Base-by-base conservation (phyloP, 2,888 invertebrate species). In the Oscheius sp. region DNA sequence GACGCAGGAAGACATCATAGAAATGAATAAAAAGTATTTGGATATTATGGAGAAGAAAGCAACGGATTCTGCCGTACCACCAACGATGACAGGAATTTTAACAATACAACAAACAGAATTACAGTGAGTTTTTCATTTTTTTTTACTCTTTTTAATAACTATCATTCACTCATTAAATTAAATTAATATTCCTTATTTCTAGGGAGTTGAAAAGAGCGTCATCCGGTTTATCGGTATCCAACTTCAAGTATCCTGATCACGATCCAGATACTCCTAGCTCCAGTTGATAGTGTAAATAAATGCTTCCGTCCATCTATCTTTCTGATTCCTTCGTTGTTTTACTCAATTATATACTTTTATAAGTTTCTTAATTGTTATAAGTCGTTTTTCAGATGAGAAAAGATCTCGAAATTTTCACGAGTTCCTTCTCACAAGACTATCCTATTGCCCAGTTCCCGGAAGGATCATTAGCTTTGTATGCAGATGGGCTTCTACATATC, bases 311-410 rank as follows among this genome's bases (percentile, higher is more conserved):
- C 9, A 44, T 36, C 44, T 22, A 41, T 41, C 20, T 41, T 59
- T 24, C 14, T 24, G 28, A 28, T 44, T 2, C 9, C 14, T n/a
- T 41, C 26, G 44, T 17, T 38, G 17, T 20, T 2, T 32, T 30
- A 32, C 24, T 2, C 30, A 49, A 12, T 30, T 12, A 32, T n/a
- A 54, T 12, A 33, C 33, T 32, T 54, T 54, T 20, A 17, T 33
- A 32, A 33, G 1, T 20, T n/a, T 17, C 14, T 51, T 51, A 30
- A 24, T 22, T 20, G 12, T 2, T 26, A 26, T 12, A 3, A 51
- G n/a, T n/a, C n/a, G n/a, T 49, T 20, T 30, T 44, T 22, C 22
- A 47, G 47, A 54, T 54, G 54, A 4, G 54, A 17, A 36, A 54
- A 32, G 54, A 54, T 30, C 24, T 54, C 6, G 17, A 20, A 6